Evolutionary conservation across 1,140 invertebrate species (phyloP), one percentile per base, ranked within the genome.

Genomic region (Leptopilina clavipes): DNA sequence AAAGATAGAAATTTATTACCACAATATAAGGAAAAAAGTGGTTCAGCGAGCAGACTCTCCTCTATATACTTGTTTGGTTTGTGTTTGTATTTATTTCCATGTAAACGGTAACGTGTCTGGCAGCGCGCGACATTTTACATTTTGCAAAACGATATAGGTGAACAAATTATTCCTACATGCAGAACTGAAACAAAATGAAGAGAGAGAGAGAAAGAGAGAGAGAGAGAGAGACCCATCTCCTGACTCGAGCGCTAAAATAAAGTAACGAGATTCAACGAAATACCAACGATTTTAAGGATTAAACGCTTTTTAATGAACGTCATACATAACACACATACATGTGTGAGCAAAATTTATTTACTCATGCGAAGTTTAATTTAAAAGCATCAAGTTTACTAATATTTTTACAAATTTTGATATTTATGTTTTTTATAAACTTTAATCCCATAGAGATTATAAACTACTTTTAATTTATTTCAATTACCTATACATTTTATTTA

Each of bases 1-100:
- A 59, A n/a, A 52, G 73, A 78, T 79, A 48, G 56, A 79, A 82
- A 83, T 82, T 82, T 82, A 83, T 82, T 19, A 74, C 65, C 14
- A 25, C 44, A 74, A 44, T 74, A 75, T 44, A 70, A 70, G 76
- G 52, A 76, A 74, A 74, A 59, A 82, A 82, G 74, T 74, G 76
- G 71, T 81, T 75, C 76, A 72, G 78, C 75, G n/a, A n/a, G n/a
- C 73, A 22, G 75, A 59, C 54, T 18, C n/a, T n/a, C n/a, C n/a
- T 25, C 12, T 59, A 59, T 19, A 22, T 59, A 19, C 14, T 59
- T 3, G 8, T 3, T 48, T 11, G 9, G 72, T 81, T 71, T 75
- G 59, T 71, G 75, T 71, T 72, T 72, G 77, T 45, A 40, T 73
- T 79, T 78, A 76, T 76, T 72, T 76, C 76, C 76, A 10, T 77